Base-by-base conservation (phyloP, 2,113 vertebrate genomes). In the Euleptes europaea region DNA sequence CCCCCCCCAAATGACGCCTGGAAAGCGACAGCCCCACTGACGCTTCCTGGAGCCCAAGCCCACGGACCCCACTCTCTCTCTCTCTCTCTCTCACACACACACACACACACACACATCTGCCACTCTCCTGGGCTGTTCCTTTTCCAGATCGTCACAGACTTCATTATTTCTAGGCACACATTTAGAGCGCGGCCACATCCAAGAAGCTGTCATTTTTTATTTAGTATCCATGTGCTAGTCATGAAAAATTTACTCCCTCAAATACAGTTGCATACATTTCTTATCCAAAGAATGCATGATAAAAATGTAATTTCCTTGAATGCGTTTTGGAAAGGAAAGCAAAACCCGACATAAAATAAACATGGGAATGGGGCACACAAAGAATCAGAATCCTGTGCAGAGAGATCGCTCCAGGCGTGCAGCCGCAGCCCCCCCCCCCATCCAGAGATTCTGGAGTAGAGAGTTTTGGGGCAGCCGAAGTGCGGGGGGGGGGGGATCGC, bases 161-260 rank as follows among this genome's bases (percentile, higher is more conserved):
- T 90, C 85, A 84, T 90, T 87, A 89, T 90, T 94, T 92, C 88
- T 70, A 85, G 54, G 82, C 82, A 84, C 80, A 54, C 70, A 83
- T 93, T 90, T 9, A 87, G 26, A 92, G 65, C 49, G 51, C 57
- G 83, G 89, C 77, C 79, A 88, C 91, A 94, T 78, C 91, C 87
- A 92, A 92, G 91, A 80, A 91, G 72, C 83, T 88, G 88, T 93
- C 92, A 91, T 93, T 92, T 96, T 95, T 94, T 93, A 93, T 93
- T 95, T 92, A 94, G 92, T 80, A 93, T 88, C 85, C 87, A 1
- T 76, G 86, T 89, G 91, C 80, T 92, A 93, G 85, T 88, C 72
- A 94, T 94, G 90, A 95, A 95, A 96, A 92, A 93, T 93, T 89
- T 89, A 94, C 86, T 93, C 89, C 72, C 72, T 92, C 86, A 88